Evolutionary conservation across 2,113 vertebrate species (phyloP), one percentile per base, ranked within the genome.

Genomic region (Nesogale talazaci): DNA sequence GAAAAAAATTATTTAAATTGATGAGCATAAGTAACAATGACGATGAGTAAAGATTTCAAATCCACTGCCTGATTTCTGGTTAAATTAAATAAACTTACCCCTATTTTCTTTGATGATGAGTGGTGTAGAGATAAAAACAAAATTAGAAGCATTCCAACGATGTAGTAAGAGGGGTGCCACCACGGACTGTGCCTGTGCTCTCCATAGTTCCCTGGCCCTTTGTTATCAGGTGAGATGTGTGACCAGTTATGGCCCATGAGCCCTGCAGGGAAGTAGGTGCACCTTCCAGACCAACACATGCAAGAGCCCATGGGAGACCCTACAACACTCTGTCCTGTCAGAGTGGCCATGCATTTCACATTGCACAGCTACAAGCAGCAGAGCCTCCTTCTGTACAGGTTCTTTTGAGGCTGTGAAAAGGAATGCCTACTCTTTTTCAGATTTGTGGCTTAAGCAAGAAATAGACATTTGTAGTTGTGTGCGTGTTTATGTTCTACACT

Each of bases 71-170:
- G 14, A 38, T 22, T 86, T 72, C 65, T 83, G 61, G 38, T 86
- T 89, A 82, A 90, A 57, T 91, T 36, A 91, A 69, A 80, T 65
- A 40, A 6, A 82, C 27, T 56, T 56, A 88, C 22, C 34, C 79
- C 20, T 38, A 63, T 78, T 31, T 56, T 34, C 31, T 90, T 77
- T 88, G 36, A 15, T 67, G 16, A 4, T 65, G 65, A 92, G 12
- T 19, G 59, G 17, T 75, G 17, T 74, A 22, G 17, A 69, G 34
- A 3, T 61, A 23, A 90, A n/a, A 91, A 34, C 4, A 10, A 36
- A 94, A 94, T 83, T 36, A 25, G 36, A 77, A 93, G 89, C 22
- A 25, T 42, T 29, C 15, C 78, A n/a, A 81, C 88, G 81, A 57
- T 27, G 61, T 0, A 11, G 46, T n/a, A 6, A 93, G 12, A 59